Conservation (phyloP, 2,113 vertebrate genomes). For the Mus musculus region GRCm39 chr3:25099501-25100000, state of each 20-base stretch:
- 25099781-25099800: background rate
- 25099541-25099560: background rate
- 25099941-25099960: background rate
- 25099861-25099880: background rate
- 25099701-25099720: background rate
- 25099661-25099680: background rate
- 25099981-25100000: background rate
- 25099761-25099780: background rate
- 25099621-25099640: background rate
- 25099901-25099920: background rate
- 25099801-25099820: background rate
- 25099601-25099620: background rate
- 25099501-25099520: background rate
- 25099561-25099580: background rate
- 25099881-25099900: slow-evolving; percentile 3
- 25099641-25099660: background rate
- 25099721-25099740: background rate
- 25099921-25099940: background rate
- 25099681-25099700: background rate
- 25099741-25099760: background rate
- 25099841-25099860: background rate
- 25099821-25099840: background rate
- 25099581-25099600: background rate
- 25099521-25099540: no score
- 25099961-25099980: background rate